A percentile compares a stretch with the other conserved stretches of the same genome.
Conservation (phyloP, 2,113 vertebrate genomes). For the Serinus canaria region DNA sequence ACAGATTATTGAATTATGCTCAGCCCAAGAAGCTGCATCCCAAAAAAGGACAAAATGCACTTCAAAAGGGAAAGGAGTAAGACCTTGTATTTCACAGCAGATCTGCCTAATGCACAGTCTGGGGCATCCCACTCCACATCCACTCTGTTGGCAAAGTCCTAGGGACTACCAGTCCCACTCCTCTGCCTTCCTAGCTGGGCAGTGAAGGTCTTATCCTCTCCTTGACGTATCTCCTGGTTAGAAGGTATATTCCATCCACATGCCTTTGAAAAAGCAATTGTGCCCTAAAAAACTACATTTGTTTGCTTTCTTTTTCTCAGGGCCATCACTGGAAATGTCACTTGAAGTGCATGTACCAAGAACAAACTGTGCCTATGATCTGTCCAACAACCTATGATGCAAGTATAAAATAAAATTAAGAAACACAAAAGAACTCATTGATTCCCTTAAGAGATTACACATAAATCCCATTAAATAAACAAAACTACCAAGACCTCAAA, state of each 20-base stretch:
- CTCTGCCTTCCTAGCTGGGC: background rate
- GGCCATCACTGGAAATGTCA: background rate
- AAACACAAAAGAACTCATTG: background rate
- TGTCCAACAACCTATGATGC: background rate
- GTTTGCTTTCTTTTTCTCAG: background rate
- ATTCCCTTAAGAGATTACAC: background rate
- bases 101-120: background rate
- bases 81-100: background rate
- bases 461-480: background rate
- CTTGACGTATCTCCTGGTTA: background rate
- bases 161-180: fast-evolving
- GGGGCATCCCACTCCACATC: background rate
- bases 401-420: background rate
- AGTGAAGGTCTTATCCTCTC: background rate
- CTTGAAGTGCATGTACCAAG: background rate
- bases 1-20: background rate
- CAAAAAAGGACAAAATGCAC: background rate
- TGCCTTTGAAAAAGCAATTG: background rate
- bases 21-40: background rate
- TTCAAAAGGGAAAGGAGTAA: background rate
- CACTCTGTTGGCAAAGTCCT: background rate
- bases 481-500: background rate
- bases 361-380: background rate
- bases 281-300: background rate
- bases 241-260: background rate